Evolutionary conservation across 2,888 invertebrate genomes (phyloP).

Genomic region (Tenodera sinensis): DNA sequence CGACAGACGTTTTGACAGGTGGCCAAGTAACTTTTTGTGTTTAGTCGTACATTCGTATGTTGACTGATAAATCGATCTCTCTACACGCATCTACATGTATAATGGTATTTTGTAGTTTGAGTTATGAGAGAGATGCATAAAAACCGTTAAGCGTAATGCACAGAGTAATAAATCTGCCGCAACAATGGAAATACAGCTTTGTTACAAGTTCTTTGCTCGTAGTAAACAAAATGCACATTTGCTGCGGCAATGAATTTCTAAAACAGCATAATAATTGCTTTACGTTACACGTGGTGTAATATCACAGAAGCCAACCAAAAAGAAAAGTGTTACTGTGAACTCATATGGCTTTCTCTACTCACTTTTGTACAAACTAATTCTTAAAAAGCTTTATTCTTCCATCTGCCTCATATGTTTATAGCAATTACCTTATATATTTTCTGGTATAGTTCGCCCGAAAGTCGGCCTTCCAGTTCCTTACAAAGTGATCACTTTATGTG

Average conservation of each 20-base stretch:
- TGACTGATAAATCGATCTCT: not conserved
- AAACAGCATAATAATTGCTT: not conserved
- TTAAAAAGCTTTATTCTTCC: too few species aligned
- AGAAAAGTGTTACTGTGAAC: too few species aligned
- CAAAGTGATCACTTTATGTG: too few species aligned
- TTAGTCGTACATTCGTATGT: not conserved
- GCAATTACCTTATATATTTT: too few species aligned
- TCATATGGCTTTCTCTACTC: too few species aligned
- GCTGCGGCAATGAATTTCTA: not conserved
- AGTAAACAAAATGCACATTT: not conserved
- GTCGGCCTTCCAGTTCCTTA: too few species aligned
- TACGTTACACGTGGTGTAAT: not conserved
- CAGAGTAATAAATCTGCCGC: not conserved
- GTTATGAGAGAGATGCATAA: not conserved
- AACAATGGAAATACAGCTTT: not conserved
- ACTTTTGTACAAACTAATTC: too few species aligned
- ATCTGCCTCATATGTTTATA: too few species aligned
- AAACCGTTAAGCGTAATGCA: not conserved
- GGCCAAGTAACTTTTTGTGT: not conserved
- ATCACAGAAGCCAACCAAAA: not conserved
- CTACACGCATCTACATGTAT: not conserved
- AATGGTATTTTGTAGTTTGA: not conserved
- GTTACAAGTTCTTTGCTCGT: not conserved
- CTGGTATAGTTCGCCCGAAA: too few species aligned
- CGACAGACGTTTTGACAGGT: not conserved